phyloP scores from a whole-genome alignment of 2,797 vertebrate species.

The Gambusia yucatana region DNA sequence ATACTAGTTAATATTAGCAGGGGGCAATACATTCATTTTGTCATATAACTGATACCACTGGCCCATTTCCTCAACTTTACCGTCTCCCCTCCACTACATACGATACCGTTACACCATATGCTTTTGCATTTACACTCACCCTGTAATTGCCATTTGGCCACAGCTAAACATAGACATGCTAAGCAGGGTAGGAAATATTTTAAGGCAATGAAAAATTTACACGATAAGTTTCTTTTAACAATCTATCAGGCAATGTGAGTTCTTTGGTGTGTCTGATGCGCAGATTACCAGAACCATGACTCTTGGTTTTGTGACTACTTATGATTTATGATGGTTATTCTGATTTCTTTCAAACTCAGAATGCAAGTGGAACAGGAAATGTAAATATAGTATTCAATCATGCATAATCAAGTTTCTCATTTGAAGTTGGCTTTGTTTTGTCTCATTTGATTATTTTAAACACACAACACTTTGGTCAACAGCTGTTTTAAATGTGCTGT shows the following conservation, averaged over 20 bases:
- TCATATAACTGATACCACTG: background rate
- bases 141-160: constrained; percentile 7
- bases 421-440: background rate
- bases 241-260: background rate
- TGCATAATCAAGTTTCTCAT: background rate
- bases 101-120: constrained; percentile 4
- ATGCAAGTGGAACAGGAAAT: background rate
- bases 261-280: background rate
- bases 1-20: constrained; percentile 3
- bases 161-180: constrained; percentile 10
- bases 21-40: background rate
- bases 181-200: background rate
- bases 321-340: background rate
- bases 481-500: background rate
- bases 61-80: constrained; percentile 3
- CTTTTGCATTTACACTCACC: constrained; percentile 13
- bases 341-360: background rate
- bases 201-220: background rate
- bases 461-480: background rate
- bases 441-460: background rate
- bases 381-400: background rate
- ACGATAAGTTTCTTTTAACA: background rate
- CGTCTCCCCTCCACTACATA: constrained; percentile 7
- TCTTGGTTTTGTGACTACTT: background rate
- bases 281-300: background rate